phyloP scores from a whole-genome alignment of 2,797 vertebrate species.

The Melanotaenia maccullochi region DNA sequence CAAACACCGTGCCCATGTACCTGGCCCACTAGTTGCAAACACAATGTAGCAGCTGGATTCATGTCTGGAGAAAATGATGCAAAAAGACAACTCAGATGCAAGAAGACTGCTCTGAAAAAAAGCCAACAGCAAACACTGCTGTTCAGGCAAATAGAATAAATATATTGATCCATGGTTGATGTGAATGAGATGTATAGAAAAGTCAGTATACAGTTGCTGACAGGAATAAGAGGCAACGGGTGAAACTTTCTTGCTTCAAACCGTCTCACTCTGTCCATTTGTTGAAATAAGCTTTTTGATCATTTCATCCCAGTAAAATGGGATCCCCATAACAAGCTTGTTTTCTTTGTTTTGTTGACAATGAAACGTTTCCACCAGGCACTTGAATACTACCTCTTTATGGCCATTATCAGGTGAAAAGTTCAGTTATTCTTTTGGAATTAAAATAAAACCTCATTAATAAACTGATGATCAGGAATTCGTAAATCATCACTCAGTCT shows the following conservation, averaged over 20 bases:
- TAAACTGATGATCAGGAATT: conserved; percentile 50
- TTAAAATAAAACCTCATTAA: conserved; percentile 45
- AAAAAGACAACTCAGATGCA: conserved; percentile 56
- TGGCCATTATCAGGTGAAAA: conserved; percentile 59
- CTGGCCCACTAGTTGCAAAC: conserved; percentile 52
- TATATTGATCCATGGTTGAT: conserved; percentile 45
- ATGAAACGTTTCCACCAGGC: conserved; percentile 78
- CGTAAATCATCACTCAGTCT: conserved; percentile 38
- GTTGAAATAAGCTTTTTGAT: conserved; percentile 47
- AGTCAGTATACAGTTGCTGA: conserved; percentile 58
- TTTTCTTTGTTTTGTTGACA: conserved; percentile 1
- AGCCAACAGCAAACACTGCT: conserved; percentile 50
- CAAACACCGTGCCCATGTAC: conserved; percentile 47
- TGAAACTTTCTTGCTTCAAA: conserved; percentile 58
- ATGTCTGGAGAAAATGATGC: conserved; percentile 54
- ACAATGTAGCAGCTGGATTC: conserved; percentile 80
- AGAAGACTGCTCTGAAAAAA: conserved; percentile 51
- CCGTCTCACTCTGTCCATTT: conserved; percentile 38
- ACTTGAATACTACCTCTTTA: conserved; percentile 79
- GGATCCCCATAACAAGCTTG: conserved; percentile 33
- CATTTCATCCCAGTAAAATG: conserved; percentile 30
- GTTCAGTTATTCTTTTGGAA: conserved; percentile 37
- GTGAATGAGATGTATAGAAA: conserved; percentile 68
- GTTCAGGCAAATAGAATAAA: conserved; percentile 54
- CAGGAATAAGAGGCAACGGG: conserved; percentile 64